Evolutionary conservation across 2,888 invertebrate genomes (phyloP), one percentile per base, ranked within the genome.

Genomic region (Rhyacophila evoluta): DNA sequence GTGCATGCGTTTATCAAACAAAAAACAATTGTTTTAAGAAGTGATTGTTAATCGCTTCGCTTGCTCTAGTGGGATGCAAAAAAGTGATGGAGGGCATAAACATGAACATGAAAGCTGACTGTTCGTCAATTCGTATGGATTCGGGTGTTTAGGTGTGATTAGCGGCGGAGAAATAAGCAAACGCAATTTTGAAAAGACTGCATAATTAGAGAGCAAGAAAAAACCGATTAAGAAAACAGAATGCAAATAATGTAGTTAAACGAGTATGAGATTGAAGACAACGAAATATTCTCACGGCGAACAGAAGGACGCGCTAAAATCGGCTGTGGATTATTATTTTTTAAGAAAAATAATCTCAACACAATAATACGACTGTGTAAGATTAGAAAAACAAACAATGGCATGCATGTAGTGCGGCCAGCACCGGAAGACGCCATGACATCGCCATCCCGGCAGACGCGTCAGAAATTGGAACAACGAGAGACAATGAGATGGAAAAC

Each of bases 401-500:
- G 55, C 19, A 55, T 55, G 55, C 55, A 10, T 25, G 55, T 55
- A 55, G 19, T 55, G 55, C 19, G 19, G 25, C 55, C 55, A 55
- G n/a, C 55, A 55, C 55, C 55, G 55, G 55, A 55, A 55, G 55
- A 55, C 19, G 55, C 0, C 25, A 4, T 55, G 55, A 25, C 55
- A 55, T 15, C 55, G 55, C 19, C 55, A 55, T 19, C 2, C 29
- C 29, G 6, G 55, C 19, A 6, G 6, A 55, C n/a, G 55, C 55
- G 55, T 25, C 55, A 55, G 19, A 55, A 55, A 55, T 55, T 55
- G 8, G 55, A 55, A 15, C 55, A 55, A 19, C 55, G 25, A 25
- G 8, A 55, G 25, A 41, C 41, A 41, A 55, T 55, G 55, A 55
- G 55, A 55, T 55, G 55, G 55, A 55, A 55, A 55, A 55, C 55